Percentiles rank a stretch among this genome's conserved stretches.
These are phyloP conservation scores for Liparis tanakae DNA, from an alignment of 2,797 vertebrate species.

Conservation along the genomic window DNA sequence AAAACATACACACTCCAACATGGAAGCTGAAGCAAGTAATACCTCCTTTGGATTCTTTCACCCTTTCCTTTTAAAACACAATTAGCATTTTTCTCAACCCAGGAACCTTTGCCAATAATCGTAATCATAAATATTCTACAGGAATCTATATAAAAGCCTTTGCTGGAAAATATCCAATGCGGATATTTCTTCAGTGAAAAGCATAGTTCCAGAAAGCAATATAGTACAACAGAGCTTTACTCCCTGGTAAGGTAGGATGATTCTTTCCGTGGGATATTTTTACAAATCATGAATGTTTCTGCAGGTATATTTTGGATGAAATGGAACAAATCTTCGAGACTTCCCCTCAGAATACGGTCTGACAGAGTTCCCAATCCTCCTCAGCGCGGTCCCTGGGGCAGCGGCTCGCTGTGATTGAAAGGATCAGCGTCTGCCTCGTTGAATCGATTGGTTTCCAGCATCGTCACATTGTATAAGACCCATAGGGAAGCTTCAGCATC, in stretches of 20 bases:
- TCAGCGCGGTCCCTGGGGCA: slow-evolving; percentile 10
- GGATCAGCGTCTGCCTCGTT: slow-evolving; percentile 27
- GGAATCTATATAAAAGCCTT: slow-evolving; percentile 25
- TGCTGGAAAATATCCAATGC: slow-evolving; percentile 19
- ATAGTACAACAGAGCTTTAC: background rate
- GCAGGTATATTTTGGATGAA: background rate
- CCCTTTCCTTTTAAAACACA: slow-evolving; percentile 54
- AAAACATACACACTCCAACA: background rate
- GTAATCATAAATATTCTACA: slow-evolving; percentile 69
- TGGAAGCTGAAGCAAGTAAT: slow-evolving; percentile 67
- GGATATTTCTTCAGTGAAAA: slow-evolving; percentile 32
- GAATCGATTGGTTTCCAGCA: slow-evolving; percentile 31
- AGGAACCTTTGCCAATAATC: slow-evolving; percentile 63
- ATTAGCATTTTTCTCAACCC: slow-evolving; percentile 69
- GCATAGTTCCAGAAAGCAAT: slow-evolving; percentile 10
- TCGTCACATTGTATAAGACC: slow-evolving; percentile 10
- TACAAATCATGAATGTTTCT: slow-evolving; percentile 11
- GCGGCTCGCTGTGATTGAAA: slow-evolving; percentile 40
- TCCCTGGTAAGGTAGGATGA: background rate
- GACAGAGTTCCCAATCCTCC: slow-evolving; percentile 13
- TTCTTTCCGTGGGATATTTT: background rate
- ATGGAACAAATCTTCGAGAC: slow-evolving; percentile 15
- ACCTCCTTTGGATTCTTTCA: slow-evolving; percentile 67
- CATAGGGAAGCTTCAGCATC: slow-evolving; percentile 14
- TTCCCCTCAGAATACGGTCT: slow-evolving; percentile 18